A percentile compares a stretch with the other conserved stretches of the same genome.
Conservation (phyloP, 64 coral and sea anemone species). For the Astreopora myriophthalma region DNA sequence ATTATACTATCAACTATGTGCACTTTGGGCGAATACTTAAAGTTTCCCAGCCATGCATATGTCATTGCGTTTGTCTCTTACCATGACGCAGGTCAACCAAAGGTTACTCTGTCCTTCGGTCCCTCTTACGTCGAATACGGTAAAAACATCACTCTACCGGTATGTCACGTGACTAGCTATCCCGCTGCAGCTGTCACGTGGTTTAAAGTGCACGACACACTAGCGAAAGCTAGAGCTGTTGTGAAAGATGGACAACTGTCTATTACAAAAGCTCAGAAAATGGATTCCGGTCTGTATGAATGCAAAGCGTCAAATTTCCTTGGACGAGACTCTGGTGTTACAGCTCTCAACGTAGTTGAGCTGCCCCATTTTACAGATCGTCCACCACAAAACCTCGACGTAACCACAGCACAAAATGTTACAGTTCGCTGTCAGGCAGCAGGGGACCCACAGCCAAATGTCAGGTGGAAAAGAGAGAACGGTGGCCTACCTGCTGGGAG, state of each 20-base stretch:
- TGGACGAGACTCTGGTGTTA: neutral
- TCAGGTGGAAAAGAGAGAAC: constrained; percentile 8
- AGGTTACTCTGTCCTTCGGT: neutral
- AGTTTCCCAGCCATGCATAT: too few relatives aligned
- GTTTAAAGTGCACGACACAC: neutral
- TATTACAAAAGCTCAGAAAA: neutral
- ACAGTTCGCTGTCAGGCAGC: neutral
- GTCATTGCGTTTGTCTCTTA: too few relatives aligned
- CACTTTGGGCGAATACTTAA: too few relatives aligned
- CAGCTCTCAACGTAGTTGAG: neutral
- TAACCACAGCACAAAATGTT: neutral
- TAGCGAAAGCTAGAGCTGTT: neutral
- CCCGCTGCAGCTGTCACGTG: neutral
- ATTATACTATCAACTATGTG: too few relatives aligned
- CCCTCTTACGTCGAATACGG: neutral
- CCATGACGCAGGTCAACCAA: neutral
- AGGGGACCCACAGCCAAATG: constrained; percentile 19
- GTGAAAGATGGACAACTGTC: neutral
- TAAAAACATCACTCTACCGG: constrained; percentile 7
- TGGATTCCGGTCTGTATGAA: constrained; percentile 27
- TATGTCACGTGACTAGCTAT: neutral
- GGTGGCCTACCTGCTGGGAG: neutral
- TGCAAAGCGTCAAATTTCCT: constrained; percentile 30
- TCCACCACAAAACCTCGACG: neutral
- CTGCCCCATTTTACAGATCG: neutral